Conservation (phyloP, 1,140 invertebrate genomes). For the Drosophila lacteicornis region DNA sequence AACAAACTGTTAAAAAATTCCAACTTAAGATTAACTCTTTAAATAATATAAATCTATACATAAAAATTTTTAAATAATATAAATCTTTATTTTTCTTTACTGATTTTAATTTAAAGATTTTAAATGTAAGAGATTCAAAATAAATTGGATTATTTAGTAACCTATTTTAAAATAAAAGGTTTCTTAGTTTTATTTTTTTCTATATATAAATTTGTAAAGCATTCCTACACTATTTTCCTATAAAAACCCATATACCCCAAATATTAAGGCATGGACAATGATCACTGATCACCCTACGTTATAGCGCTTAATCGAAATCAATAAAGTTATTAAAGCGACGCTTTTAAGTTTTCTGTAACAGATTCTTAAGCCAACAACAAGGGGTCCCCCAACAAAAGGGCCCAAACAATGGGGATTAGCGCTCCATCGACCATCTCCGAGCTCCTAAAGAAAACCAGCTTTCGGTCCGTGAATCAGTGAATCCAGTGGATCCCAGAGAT, state of each 20-base stretch:
- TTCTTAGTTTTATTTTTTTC: background rate
- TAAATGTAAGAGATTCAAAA: background rate
- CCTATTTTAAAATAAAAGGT: background rate
- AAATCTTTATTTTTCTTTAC: too few species aligned
- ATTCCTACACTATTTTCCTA: too few species aligned
- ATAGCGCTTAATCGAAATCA: constrained; percentile 83
- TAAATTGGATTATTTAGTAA: background rate
- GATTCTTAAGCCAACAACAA: constrained; percentile 81
- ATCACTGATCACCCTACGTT: constrained; percentile 56
- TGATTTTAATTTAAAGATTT: too few species aligned
- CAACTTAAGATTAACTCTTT: too few species aligned
- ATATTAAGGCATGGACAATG: background rate
- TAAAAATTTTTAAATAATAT: too few species aligned
- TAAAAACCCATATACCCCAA: constrained; percentile 14
- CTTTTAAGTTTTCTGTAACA: constrained; percentile 83
- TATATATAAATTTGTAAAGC: too few species aligned
- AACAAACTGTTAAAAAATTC: too few species aligned
- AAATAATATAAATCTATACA: too few species aligned
- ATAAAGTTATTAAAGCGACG: constrained; percentile 83
- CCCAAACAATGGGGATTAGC: constrained; percentile 52
- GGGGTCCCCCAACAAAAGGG: constrained; percentile 62
- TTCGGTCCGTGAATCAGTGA: background rate
- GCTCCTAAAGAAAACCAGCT: background rate
- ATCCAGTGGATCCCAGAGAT: constrained; percentile 46
- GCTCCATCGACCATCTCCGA: constrained; percentile 21